phyloP scores from a whole-genome alignment of 2,888 invertebrate species.

The Xestia xanthographa region DNA sequence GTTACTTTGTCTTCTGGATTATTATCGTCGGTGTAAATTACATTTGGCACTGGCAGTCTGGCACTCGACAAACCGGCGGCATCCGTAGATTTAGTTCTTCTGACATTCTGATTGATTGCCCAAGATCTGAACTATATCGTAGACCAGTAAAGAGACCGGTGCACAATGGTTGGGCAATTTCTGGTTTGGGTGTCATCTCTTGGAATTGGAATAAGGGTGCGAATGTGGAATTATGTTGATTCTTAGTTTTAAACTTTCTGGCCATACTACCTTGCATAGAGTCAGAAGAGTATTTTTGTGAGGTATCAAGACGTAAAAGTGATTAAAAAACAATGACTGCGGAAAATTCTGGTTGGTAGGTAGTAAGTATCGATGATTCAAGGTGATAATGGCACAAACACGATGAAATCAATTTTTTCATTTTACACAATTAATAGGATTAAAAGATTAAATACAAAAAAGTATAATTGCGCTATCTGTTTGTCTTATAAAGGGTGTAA shows the following conservation, averaged over 20 bases:
- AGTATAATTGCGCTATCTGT: conserved; percentile 17
- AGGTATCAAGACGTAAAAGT: background rate
- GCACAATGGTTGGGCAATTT: background rate
- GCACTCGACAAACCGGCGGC: background rate
- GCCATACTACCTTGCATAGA: too few relatives aligned
- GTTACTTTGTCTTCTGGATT: background rate
- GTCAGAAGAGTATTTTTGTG: background rate
- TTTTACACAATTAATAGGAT: conserved; percentile 7
- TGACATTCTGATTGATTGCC: conserved; percentile 7
- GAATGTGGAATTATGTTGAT: too few relatives aligned
- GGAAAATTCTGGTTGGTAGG: background rate
- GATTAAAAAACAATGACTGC: background rate
- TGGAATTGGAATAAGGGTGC: too few relatives aligned
- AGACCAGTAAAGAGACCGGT: background rate
- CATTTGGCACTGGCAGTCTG: too few relatives aligned
- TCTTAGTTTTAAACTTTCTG: too few relatives aligned
- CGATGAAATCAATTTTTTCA: background rate
- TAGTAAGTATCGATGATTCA: background rate
- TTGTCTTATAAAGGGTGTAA: too few relatives aligned
- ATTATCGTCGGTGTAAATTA: conserved; percentile 10
- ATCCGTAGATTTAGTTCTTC: background rate
- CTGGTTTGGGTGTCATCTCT: background rate
- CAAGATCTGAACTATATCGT: background rate
- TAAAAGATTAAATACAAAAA: conserved; percentile 28
- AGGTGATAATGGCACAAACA: background rate